Evolutionary conservation across 2,797 vertebrate species (phyloP).

Genomic region (Mormyrops attenuatus): DNA sequence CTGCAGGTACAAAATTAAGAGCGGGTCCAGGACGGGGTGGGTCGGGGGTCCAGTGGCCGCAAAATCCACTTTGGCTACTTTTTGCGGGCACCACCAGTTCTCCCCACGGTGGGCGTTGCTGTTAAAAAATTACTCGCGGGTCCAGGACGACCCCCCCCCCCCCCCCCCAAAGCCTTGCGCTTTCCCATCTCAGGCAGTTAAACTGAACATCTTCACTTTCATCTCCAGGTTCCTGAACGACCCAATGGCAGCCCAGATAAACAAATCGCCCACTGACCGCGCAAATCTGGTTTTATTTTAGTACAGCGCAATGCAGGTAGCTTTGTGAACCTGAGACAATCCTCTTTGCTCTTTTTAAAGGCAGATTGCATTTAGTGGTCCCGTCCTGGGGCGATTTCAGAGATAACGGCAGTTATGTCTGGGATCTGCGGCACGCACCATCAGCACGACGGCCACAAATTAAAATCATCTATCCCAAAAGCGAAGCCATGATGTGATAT

Average conservation of each 20-base stretch:
- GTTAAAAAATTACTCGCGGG: too few species aligned
- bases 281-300: background rate
- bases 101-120: too few species aligned
- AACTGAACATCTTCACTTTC: background rate
- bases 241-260: background rate
- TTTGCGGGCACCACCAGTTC: too few species aligned
- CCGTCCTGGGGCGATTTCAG: background rate
- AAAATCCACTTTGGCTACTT: too few species aligned
- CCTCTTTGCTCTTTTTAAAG: background rate
- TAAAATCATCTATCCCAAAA: constrained; percentile 5
- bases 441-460: constrained; percentile 13
- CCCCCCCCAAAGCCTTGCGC: background rate
- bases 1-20: background rate
- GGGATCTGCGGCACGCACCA: background rate
- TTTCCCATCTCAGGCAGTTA: background rate
- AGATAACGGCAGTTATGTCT: constrained; percentile 13
- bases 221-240: background rate
- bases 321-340: background rate
- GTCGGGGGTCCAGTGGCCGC: too few species aligned
- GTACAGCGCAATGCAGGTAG: background rate
- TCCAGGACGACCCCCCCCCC: background rate
- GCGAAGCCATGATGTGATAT: background rate
- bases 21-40: background rate
- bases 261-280: background rate
- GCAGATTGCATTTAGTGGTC: background rate